Base-by-base conservation (phyloP, 2,797 vertebrate genomes). In the Dromococcyx pavoninus region DNA sequence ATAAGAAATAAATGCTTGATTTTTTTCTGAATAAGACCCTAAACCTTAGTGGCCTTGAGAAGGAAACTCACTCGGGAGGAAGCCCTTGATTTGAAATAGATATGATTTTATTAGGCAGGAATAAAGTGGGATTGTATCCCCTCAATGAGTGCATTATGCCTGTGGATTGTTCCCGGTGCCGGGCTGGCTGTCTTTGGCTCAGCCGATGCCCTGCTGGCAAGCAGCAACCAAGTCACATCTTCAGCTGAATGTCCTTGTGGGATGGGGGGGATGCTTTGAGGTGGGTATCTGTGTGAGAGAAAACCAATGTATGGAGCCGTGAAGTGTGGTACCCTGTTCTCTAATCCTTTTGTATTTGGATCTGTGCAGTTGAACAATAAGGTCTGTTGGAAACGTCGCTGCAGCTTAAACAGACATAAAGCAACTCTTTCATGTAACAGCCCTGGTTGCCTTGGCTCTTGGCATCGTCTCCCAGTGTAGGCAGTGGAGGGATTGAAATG, bases 381-480 rank as follows among this genome's bases (percentile, higher is more conserved):
- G 77, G 58, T 76, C 89, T 64, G 10, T 94, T 93, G 76, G 96
- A 97, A 96, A 88, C 96, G 94, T 85, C 84, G 57, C 91, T 76
- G 95, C 94, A 48, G 95, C 94, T 95, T 33, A 35, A 93, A 70
- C 93, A 91, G 94, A 89, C 95, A 98, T 98, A 98, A 98, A 98
- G 98, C 98, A 41, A 94, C 96, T 96, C 98, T 98, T 98, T 98
- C 98, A 98, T 97, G 88, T 96, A 65, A 71, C 95, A 97, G 97
- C 96, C 97, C 90, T 93, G 96, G 95, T 92, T 77, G 92, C 95
- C 86, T 96, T 84, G 96, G 96, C 95, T 97, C 96, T 97, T 98
- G 97, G 97, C 98, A 97, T 35, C 53, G 75, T 75, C 73, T 73
- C 61, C 82, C 75, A 5, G 44, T 74, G 67, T 88, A 53, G 91